These are phyloP conservation scores for Pyxicephalus adspersus DNA, from an alignment of 2,113 vertebrate species.

Conservation along the genomic window DNA sequence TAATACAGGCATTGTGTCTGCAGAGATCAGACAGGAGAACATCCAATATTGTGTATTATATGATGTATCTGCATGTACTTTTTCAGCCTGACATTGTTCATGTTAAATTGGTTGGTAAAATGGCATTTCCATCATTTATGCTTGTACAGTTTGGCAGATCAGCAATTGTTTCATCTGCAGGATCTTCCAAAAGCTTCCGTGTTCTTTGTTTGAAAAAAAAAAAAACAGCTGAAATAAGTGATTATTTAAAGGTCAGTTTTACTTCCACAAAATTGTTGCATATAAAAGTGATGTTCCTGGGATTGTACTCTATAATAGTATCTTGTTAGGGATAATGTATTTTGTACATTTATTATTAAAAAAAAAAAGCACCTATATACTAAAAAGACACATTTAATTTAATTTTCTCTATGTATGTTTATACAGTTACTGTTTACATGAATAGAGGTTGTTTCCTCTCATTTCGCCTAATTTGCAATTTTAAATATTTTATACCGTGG, in stretches of 20 bases:
- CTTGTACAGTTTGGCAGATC: background rate
- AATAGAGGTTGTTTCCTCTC: no score
- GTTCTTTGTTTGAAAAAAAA: conserved; percentile 14
- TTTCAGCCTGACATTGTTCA: conserved; percentile 1
- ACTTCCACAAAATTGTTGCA: conserved; percentile 27
- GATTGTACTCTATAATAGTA: background rate
- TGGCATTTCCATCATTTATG: background rate
- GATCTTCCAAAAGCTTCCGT: conserved; percentile 36
- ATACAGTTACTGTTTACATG: no score
- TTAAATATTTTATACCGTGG: no score
- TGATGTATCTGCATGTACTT: conserved; percentile 30
- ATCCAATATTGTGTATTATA: conserved; percentile 22
- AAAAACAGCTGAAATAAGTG: background rate
- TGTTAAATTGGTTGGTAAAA: background rate
- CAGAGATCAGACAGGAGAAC: conserved; percentile 6
- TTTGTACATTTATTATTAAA: background rate
- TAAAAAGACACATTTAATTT: no score
- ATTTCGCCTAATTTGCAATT: no score
- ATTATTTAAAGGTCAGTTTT: conserved; percentile 7
- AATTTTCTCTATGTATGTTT: no score
- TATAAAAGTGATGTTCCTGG: conserved; percentile 6
- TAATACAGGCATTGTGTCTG: background rate
- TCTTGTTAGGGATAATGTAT: background rate
- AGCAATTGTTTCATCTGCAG: conserved; percentile 3
- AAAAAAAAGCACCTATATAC: no score